Evolutionary conservation across 2,888 invertebrate species (phyloP), one percentile per base, ranked within the genome.

Genomic region (Homarus gammarus): DNA sequence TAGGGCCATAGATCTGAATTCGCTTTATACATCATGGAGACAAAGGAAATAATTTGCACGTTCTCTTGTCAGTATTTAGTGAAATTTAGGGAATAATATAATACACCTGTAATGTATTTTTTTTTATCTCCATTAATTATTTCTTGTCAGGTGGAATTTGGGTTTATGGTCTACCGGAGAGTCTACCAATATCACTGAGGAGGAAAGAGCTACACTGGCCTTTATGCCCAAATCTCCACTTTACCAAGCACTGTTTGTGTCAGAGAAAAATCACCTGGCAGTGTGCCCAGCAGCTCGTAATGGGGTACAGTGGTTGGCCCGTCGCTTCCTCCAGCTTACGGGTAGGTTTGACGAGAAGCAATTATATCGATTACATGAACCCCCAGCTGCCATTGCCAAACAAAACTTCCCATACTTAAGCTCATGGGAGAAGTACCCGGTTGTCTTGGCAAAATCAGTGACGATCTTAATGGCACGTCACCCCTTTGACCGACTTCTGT

Each of bases 341-440:
- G 88, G 82, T 22, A 88, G 79, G 68, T 91, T 82, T 51, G 72
- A 38, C 2, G 70, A 81, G 15, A 40, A 49, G 1, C 77, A 91
- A 31, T 70, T 91, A 18, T 33, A 56, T 51, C 61, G 73, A 31
- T 70, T 88, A 38, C 81, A 64, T n/a, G 85, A 88, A 33, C 88
- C 91, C 12, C 84, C 91, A 10, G 61, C 85, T 27, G 82, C 68
- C 31, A 73, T 91, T 27, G 91, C 88, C 15, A 33, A 85, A 56
- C 85, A 88, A 61, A 68, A 68, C 49, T 91, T 72, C 49, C 85
- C 88, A 12, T 91, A 79, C 77, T 49, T 91, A 44, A 88, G 82
- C 27, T 88, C 91, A 15, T 91, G 91, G 91, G 91, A 91, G 33
- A 81, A 85, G n/a, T 91, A 91, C 44, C 88, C 91, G 8, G 40